Percentiles rank a stretch among this genome's conserved stretches.
phyloP scores from a whole-genome alignment of 2,888 invertebrate species.

The Cephus sareptanus region DNA sequence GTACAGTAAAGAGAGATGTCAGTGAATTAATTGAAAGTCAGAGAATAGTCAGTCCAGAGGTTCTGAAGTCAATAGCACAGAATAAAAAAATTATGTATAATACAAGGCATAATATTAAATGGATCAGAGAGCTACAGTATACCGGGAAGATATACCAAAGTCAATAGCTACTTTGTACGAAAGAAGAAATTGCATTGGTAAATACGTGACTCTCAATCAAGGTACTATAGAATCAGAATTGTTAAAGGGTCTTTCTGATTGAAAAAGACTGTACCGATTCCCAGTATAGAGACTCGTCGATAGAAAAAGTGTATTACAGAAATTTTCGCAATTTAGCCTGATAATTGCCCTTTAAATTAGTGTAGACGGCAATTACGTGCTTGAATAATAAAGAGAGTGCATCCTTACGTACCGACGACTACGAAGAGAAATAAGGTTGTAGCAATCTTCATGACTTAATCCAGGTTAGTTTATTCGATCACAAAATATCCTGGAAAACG shows the following conservation, averaged over 20 bases:
- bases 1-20: constrained; percentile 33
- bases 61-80: constrained; percentile 60
- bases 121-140: background rate
- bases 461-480: constrained; percentile 10
- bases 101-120: constrained; percentile 15
- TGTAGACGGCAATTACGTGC: background rate
- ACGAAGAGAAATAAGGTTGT: constrained; percentile 56
- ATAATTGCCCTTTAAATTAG: background rate
- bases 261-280: background rate
- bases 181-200: background rate
- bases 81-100: constrained; percentile 43
- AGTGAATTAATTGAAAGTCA: constrained; percentile 29
- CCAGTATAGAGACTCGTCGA: background rate
- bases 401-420: constrained; percentile 55
- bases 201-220: background rate
- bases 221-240: background rate
- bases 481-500: background rate
- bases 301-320: background rate
- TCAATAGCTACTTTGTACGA: background rate
- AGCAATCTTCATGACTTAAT: constrained; percentile 54
- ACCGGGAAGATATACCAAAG: background rate
- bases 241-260: background rate
- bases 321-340: background rate
- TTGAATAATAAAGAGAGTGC: background rate
- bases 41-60: constrained; percentile 46